A percentile compares a stretch with the other conserved stretches of the same genome.
These are phyloP conservation scores for Lepidurus packardi DNA, from an alignment of 1,140 invertebrate genomes.

Conservation along the genomic window DNA sequence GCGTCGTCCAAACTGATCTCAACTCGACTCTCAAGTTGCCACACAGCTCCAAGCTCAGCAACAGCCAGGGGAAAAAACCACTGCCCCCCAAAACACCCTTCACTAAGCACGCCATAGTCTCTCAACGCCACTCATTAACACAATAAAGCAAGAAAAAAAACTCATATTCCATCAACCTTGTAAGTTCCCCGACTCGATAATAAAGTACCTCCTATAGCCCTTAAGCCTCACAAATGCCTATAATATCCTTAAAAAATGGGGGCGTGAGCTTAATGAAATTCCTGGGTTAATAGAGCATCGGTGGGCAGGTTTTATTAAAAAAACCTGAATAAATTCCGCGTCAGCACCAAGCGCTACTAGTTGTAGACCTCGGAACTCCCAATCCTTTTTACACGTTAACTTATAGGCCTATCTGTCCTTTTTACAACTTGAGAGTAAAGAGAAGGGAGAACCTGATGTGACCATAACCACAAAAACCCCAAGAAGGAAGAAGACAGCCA, in stretches of 20 bases:
- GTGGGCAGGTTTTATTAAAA: not conserved
- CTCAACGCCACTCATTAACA: not conserved
- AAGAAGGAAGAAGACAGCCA: slow-evolving; percentile 17
- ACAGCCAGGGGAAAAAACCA: not conserved
- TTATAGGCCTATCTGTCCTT: slow-evolving; percentile 9
- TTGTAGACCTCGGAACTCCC: not conserved
- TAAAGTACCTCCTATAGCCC: not conserved
- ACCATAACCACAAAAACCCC: slow-evolving; percentile 1
- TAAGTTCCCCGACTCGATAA: not conserved
- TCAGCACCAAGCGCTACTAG: too few relatives aligned
- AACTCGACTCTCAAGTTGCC: not conserved
- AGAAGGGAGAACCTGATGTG: not conserved
- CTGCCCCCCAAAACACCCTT: not conserved
- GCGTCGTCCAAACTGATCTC: slow-evolving; percentile 5
- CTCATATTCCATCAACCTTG: not conserved
- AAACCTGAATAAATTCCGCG: too few relatives aligned
- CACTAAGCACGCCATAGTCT: not conserved
- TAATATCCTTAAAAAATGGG: not conserved
- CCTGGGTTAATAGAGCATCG: not conserved
- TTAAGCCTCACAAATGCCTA: not conserved
- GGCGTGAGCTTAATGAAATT: not conserved
- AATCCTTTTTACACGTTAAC: not conserved
- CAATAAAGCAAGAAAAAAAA: not conserved
- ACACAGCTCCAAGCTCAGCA: not conserved
- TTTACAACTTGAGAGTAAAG: not conserved